phyloP scores from a whole-genome alignment of 2,888 invertebrate genomes.

The Margaritifera margaritifera region DNA sequence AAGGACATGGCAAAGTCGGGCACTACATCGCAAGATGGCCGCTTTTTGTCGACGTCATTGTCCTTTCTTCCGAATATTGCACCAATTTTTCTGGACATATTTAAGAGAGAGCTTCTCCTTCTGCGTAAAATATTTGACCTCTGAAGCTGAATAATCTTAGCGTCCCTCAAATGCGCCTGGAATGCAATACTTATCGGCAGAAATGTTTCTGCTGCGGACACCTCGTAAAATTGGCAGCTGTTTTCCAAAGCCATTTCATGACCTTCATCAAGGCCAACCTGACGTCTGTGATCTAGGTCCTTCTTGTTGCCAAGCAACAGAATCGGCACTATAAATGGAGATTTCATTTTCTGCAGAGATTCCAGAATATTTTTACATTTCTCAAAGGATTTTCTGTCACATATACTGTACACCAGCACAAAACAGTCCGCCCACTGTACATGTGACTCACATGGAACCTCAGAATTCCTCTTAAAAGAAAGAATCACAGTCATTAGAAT shows the following conservation, averaged over 20 bases:
- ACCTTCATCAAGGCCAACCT: slow-evolving; percentile 78
- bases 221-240: slow-evolving; percentile 60
- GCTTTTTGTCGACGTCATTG: slow-evolving; percentile 36
- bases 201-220: slow-evolving; percentile 60
- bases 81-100: slow-evolving; percentile 55
- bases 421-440: slow-evolving; percentile 85
- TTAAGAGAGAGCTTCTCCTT: slow-evolving; percentile 49
- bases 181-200: slow-evolving; percentile 55
- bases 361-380: slow-evolving; percentile 41
- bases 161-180: slow-evolving; percentile 54
- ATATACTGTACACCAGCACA: slow-evolving; percentile 87
- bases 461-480: background rate
- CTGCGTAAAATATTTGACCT: slow-evolving; percentile 43
- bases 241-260: slow-evolving; percentile 55
- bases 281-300: slow-evolving; percentile 77
- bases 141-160: slow-evolving; percentile 52
- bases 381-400: slow-evolving; percentile 84
- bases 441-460: slow-evolving; percentile 33
- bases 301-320: slow-evolving; percentile 86
- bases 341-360: slow-evolving; percentile 35
- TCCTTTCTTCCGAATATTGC: slow-evolving; percentile 60
- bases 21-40: slow-evolving; percentile 39
- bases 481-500: slow-evolving; percentile 11
- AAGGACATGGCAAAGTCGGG: slow-evolving; percentile 36
- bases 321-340: slow-evolving; percentile 85